Conservation (phyloP, 2,888 invertebrate genomes). For the Lepas anatifera region DNA sequence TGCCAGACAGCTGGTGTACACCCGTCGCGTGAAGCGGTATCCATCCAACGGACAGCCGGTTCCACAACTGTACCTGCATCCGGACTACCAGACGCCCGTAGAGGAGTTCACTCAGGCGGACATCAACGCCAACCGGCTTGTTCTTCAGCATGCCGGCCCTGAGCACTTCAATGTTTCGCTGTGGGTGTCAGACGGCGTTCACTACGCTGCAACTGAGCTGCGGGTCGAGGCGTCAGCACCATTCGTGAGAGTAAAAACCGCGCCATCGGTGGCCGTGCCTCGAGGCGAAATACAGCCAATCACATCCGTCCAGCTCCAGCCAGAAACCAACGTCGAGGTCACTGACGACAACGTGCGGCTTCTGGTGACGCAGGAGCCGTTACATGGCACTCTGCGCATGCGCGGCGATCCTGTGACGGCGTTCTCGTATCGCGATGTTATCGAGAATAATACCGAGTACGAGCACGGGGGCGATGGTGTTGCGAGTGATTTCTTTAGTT, state of each 20-base stretch:
- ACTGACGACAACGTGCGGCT: slow-evolving; percentile 13
- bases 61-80: slow-evolving; percentile 57
- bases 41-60: too few relatives aligned
- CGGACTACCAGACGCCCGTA: slow-evolving; percentile 40
- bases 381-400: background rate
- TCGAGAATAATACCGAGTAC: slow-evolving; percentile 39
- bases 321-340: slow-evolving; percentile 45
- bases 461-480: slow-evolving; percentile 46
- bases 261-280: slow-evolving; percentile 33
- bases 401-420: slow-evolving; percentile 32
- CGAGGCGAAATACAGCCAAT: slow-evolving; percentile 28
- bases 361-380: slow-evolving; percentile 14
- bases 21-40: slow-evolving; percentile 62
- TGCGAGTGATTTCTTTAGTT: slow-evolving; percentile 40
- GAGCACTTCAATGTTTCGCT: slow-evolving; percentile 66
- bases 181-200: slow-evolving; percentile 77
- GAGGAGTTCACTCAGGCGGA: slow-evolving; percentile 81
- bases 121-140: slow-evolving; percentile 63
- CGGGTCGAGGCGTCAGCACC: slow-evolving; percentile 83
- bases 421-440: slow-evolving; percentile 35
- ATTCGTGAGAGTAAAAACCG: slow-evolving; percentile 50
- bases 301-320: slow-evolving; percentile 33
- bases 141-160: slow-evolving; percentile 68
- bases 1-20: slow-evolving; percentile 61
- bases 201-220: slow-evolving; percentile 63